A percentile compares a stretch with the other conserved stretches of the same genome.
These are phyloP conservation scores for Anarrhichthys ocellatus DNA, from an alignment of 2,113 vertebrate species.

Conservation along the genomic window DNA sequence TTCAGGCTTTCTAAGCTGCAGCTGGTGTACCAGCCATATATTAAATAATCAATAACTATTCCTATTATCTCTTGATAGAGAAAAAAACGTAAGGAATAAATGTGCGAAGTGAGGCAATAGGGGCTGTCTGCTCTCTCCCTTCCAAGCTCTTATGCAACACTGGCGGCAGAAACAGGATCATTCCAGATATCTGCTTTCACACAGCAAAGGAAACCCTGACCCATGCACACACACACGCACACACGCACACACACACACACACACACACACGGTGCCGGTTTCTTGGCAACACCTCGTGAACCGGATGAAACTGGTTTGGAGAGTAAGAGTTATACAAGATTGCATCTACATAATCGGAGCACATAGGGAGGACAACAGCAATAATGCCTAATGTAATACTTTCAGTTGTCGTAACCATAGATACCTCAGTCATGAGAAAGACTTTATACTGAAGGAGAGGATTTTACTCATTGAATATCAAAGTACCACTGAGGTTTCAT, in stretches of 20 bases:
- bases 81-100: neutral
- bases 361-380: neutral
- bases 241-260: conserved; percentile 1
- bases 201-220: conserved; percentile 23
- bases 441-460: neutral
- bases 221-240: neutral
- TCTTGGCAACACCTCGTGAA: conserved; percentile 70
- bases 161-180: conserved; percentile 65
- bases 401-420: neutral
- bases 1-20: neutral
- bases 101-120: neutral
- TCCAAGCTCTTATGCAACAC: conserved; percentile 66
- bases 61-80: neutral
- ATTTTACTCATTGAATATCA: neutral
- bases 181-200: conserved; percentile 63
- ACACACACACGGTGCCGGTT: conserved; percentile 24
- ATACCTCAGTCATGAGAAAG: too few relatives aligned
- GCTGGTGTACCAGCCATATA: neutral
- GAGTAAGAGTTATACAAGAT: conserved; percentile 75
- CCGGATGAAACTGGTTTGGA: conserved; percentile 81
- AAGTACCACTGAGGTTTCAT: neutral
- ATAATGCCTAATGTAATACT: neutral
- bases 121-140: conserved; percentile 6
- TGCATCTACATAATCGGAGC: conserved; percentile 28
- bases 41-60: neutral